A percentile compares a stretch with the other conserved stretches of the same genome.
Conservation (phyloP, 1,140 invertebrate genomes). For the Heliconius melpomene region DNA sequence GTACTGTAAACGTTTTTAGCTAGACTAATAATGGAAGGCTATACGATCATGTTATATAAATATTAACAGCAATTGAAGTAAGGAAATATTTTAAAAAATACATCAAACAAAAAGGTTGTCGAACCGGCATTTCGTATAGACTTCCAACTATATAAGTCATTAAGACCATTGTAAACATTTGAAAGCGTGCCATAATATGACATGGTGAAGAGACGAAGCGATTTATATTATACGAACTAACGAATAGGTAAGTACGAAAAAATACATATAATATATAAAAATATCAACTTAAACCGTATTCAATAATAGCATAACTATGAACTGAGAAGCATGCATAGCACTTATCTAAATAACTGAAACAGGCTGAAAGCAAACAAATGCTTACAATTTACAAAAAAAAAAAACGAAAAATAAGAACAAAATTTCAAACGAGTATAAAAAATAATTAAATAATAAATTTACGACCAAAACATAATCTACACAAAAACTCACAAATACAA, state of each 20-base stretch:
- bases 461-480: neutral
- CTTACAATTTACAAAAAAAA: conserved; percentile 75
- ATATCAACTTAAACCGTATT: conserved; percentile 47
- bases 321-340: conserved; percentile 80
- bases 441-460: conserved; percentile 42
- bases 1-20: conserved; percentile 6
- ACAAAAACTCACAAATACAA: conserved; percentile 12
- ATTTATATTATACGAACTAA: conserved; percentile 68
- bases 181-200: conserved; percentile 73
- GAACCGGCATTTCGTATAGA: conserved; percentile 53
- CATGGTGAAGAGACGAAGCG: conserved; percentile 66
- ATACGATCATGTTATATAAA: conserved; percentile 33
- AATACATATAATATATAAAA: conserved; percentile 67
- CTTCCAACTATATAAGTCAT: conserved; percentile 57
- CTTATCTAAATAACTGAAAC: conserved; percentile 54
- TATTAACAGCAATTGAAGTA: neutral
- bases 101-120: neutral
- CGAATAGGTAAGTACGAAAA: conserved; percentile 79
- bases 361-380: conserved; percentile 79
- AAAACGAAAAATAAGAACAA: conserved; percentile 49
- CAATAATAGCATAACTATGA: conserved; percentile 75
- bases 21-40: conserved; percentile 24
- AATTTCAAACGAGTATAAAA: conserved; percentile 56
- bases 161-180: conserved; percentile 79
- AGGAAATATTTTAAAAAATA: neutral